phyloP scores from a whole-genome alignment of 2,888 invertebrate species.

The Acanthosepion lycidas region DNA sequence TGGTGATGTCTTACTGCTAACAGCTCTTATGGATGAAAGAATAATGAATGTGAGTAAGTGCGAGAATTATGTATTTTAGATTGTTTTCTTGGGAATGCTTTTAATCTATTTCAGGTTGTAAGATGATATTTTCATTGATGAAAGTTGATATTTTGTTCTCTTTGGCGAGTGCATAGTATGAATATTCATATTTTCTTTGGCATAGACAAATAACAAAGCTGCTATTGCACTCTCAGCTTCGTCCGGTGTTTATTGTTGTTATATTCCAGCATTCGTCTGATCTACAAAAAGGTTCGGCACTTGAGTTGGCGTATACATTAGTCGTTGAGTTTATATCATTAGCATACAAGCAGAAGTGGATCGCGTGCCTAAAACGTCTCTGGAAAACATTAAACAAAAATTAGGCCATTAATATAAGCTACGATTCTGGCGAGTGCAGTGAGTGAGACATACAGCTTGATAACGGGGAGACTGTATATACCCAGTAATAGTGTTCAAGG shows the following conservation, averaged over 20 bases:
- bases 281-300: no score
- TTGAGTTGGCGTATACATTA: no score
- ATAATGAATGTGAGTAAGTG: background rate
- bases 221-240: background rate
- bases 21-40: background rate
- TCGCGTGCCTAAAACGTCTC: no score
- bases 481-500: no score
- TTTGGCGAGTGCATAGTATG: background rate
- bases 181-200: background rate
- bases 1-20: background rate
- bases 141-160: background rate
- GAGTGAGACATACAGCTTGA: no score
- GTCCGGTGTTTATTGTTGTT: background rate
- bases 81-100: background rate
- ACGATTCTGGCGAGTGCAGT: no score
- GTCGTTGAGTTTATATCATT: no score
- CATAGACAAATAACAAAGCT: background rate
- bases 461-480: no score
- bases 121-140: conserved; percentile 33
- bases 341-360: no score
- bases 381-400: no score
- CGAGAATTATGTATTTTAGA: background rate
- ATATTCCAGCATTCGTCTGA: background rate
- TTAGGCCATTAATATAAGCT: no score
- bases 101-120: background rate